These are phyloP conservation scores for Scaptodrosophila latifasciaeformis DNA, from an alignment of 2,888 invertebrate genomes.

Conservation along the genomic window DNA sequence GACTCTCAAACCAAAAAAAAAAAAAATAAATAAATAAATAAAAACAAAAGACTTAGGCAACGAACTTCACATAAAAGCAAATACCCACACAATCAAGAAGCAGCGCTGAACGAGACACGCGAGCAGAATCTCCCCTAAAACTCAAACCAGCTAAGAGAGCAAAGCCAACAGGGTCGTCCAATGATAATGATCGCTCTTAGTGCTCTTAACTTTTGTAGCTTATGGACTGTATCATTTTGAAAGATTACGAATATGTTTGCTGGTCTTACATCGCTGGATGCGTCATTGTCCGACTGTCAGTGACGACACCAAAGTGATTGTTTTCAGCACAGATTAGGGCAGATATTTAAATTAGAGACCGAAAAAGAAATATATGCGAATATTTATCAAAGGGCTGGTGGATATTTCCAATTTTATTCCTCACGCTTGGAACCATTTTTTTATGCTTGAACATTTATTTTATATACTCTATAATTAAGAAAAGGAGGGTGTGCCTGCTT, in stretches of 20 bases:
- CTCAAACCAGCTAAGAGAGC: conserved; percentile 16
- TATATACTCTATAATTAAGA: neutral
- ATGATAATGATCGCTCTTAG: conserved; percentile 28
- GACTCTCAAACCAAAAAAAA: conserved; percentile 56
- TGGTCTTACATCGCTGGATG: conserved; percentile 20
- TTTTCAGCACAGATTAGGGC: conserved; percentile 1
- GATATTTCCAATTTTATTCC: no score
- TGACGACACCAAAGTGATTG: conserved; percentile 44
- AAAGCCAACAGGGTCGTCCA: neutral
- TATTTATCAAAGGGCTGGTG: no score
- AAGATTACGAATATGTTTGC: no score
- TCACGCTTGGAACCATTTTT: conserved; percentile 11
- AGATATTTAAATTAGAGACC: no score
- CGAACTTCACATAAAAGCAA: conserved; percentile 48
- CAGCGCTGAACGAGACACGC: conserved; percentile 5
- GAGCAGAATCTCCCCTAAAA: conserved; percentile 28
- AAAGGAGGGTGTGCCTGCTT: no score
- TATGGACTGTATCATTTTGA: conserved; percentile 19
- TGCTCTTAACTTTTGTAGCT: no score
- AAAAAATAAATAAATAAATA: conserved; percentile 29
- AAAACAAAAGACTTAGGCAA: conserved; percentile 57
- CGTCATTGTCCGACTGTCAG: conserved; percentile 33
- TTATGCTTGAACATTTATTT: neutral
- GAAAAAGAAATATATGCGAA: no score
- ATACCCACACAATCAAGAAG: conserved; percentile 27